Conservation (phyloP, 2,113 vertebrate species). For the Limnothrissa miodon region DNA sequence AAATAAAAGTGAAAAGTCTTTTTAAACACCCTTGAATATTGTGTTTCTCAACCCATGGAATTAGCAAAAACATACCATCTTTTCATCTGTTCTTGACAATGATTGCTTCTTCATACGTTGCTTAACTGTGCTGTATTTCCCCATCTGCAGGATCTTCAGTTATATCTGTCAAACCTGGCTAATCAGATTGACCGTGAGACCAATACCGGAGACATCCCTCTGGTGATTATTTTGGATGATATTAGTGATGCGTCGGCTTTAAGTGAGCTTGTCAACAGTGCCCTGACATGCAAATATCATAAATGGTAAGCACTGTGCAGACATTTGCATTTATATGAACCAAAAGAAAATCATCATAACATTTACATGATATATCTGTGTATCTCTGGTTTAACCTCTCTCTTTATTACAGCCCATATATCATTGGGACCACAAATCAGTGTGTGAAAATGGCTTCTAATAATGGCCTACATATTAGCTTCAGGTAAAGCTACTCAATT, state of each 20-base stretch:
- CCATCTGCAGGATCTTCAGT: constrained; percentile 83
- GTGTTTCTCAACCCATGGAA: not conserved
- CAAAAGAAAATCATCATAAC: not conserved
- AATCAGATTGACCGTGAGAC: constrained; percentile 92
- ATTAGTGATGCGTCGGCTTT: constrained; percentile 82
- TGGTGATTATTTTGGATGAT: constrained; percentile 91
- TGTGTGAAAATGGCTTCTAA: constrained; percentile 92
- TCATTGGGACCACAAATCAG: constrained; percentile 95
- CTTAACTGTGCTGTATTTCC: not conserved
- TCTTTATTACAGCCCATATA: constrained; percentile 79
- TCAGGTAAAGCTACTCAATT: constrained; percentile 75
- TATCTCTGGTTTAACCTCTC: constrained; percentile 13
- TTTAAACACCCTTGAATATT: not conserved
- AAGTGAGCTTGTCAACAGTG: constrained; percentile 90
- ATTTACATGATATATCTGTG: not conserved
- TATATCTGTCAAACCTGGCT: constrained; percentile 91
- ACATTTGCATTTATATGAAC: not conserved
- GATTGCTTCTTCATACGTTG: not conserved
- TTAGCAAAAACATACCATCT: not conserved
- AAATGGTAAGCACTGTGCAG: constrained; percentile 80
- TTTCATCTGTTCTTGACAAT: not conserved
- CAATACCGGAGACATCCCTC: constrained; percentile 77
- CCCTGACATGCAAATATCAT: constrained; percentile 97
- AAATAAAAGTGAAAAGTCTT: not conserved
- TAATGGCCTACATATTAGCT: constrained; percentile 91